Conservation (phyloP, 2,888 invertebrate genomes). For the Meiosimyza decipiens region DNA sequence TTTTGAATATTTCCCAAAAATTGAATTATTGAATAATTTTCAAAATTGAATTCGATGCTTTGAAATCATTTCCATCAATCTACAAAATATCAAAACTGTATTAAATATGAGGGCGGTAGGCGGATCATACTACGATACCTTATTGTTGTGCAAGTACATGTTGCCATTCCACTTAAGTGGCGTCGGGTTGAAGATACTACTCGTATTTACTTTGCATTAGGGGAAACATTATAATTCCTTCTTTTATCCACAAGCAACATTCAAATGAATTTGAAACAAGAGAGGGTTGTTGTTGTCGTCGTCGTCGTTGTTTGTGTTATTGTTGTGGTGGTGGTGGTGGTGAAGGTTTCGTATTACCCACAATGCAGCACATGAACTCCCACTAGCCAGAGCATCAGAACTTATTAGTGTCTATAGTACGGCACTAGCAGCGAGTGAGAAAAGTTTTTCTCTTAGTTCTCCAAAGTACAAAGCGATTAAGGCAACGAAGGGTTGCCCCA, state of each 20-base stretch:
- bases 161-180: conserved; percentile 6
- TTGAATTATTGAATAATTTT: conserved; percentile 18
- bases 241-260: conserved; percentile 17
- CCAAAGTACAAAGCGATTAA: conserved; percentile 23
- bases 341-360: conserved; percentile 24
- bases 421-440: conserved; percentile 8
- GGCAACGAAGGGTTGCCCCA: not conserved
- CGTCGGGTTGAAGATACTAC: conserved; percentile 7
- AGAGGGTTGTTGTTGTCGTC: not conserved
- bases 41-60: conserved; percentile 12
- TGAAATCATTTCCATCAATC: conserved; percentile 18
- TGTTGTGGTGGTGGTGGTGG: conserved; percentile 2
- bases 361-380: not conserved
- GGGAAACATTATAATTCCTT: conserved; percentile 11
- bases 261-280: conserved; percentile 19
- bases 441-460: conserved; percentile 20
- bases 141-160: not conserved
- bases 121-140: not conserved
- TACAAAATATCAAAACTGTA: conserved; percentile 10
- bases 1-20: conserved; percentile 7
- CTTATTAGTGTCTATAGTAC: conserved; percentile 15
- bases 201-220: conserved; percentile 16
- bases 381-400: conserved; percentile 12
- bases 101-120: conserved; percentile 15
- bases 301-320: conserved; percentile 1